Percentiles rank a stretch among this genome's conserved stretches.
Evolutionary conservation across 2,113 vertebrate species (phyloP).

Genomic region (Crocuta crocuta): DNA sequence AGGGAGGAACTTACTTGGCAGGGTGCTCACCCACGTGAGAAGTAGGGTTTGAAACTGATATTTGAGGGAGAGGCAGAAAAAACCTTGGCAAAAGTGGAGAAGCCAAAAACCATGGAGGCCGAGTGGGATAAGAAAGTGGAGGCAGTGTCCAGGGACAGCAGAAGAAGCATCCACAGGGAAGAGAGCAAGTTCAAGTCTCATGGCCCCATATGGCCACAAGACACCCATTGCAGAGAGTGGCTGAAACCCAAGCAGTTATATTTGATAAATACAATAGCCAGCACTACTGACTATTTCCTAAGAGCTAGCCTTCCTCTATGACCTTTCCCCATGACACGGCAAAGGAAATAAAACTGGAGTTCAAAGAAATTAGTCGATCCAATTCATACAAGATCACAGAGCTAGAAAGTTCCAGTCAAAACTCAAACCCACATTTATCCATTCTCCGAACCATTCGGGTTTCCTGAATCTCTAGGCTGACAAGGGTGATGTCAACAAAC

Average conservation of each 20-base stretch:
- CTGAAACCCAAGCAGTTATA: neutral
- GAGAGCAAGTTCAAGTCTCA: neutral
- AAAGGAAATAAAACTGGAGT: neutral
- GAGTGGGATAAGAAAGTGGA: neutral
- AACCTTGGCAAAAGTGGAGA: neutral
- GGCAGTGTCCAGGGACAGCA: neutral
- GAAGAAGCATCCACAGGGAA: neutral
- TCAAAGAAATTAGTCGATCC: neutral
- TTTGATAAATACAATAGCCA: neutral
- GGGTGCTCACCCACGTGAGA: conserved; percentile 43
- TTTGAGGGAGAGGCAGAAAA: conserved; percentile 51
- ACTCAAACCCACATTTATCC: neutral
- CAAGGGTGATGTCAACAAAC: neutral
- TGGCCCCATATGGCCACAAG: neutral
- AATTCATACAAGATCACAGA: neutral
- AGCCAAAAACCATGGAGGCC: neutral
- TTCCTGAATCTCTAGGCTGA: neutral
- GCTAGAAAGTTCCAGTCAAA: neutral
- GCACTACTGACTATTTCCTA: neutral
- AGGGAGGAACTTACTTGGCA: conserved; percentile 63
- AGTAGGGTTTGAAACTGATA: conserved; percentile 63
- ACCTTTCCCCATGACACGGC: neutral
- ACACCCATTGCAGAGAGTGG: neutral
- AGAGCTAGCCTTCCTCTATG: neutral
- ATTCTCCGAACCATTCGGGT: neutral